Evolutionary conservation across 2,113 vertebrate genomes (phyloP).

Genomic region (Archocentrus centrarchus): DNA sequence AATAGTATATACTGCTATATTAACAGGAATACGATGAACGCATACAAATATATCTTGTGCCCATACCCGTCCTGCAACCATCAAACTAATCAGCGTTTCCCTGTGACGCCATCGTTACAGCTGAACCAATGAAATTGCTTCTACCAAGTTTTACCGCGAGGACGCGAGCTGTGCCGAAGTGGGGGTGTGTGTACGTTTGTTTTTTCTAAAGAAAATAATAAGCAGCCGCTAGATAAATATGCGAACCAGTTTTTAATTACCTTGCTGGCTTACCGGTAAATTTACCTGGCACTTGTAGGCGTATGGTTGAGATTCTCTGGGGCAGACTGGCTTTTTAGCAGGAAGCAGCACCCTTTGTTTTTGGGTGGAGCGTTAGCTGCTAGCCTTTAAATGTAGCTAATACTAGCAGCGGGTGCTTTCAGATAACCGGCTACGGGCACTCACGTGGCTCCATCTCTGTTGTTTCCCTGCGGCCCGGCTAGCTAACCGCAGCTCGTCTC

Average conservation of each 20-base stretch:
- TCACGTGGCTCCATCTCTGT: background rate
- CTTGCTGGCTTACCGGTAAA: rapidly evolving
- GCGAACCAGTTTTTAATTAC: background rate
- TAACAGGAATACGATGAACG: background rate
- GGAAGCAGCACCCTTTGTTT: conserved; percentile 9
- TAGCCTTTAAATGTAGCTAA: conserved; percentile 42
- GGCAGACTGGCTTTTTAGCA: background rate
- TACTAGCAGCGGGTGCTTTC: background rate
- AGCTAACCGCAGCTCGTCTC: conserved; percentile 28
- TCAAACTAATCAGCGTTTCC: background rate
- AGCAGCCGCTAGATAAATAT: background rate
- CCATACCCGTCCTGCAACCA: background rate
- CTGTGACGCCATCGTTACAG: background rate
- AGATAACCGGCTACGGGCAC: background rate
- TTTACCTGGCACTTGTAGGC: rapidly evolving
- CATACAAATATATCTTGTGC: background rate
- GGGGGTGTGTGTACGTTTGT: background rate
- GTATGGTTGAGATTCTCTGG: too few relatives aligned
- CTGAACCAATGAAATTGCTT: conserved; percentile 45
- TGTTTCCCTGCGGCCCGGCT: background rate
- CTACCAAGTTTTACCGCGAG: conserved; percentile 50
- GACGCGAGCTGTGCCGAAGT: background rate
- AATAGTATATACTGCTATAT: background rate
- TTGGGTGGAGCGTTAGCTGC: conserved; percentile 29
- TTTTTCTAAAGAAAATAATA: background rate